Evolutionary conservation across 2,113 vertebrate genomes (phyloP).

Genomic region (Lepidiolamprologus cunningtoni): DNA sequence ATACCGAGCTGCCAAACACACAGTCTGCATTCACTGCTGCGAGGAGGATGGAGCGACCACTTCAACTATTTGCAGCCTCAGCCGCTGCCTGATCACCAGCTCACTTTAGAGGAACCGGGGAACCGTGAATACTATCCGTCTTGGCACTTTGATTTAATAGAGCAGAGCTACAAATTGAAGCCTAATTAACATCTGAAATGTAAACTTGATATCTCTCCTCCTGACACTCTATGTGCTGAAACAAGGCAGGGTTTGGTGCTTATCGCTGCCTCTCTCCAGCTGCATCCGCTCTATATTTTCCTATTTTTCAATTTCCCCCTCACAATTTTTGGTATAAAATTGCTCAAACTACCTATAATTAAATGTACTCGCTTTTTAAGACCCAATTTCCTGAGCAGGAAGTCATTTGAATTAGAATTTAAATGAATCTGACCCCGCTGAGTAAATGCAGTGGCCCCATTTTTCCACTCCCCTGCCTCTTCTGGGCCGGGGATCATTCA

Average conservation of each 20-base stretch:
- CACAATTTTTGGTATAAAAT: constrained; percentile 10
- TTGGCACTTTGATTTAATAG: constrained; percentile 35
- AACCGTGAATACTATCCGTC: constrained; percentile 18
- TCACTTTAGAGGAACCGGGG: not conserved
- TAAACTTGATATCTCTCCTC: constrained; percentile 14
- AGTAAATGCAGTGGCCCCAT: constrained; percentile 17
- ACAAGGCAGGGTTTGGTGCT: not conserved
- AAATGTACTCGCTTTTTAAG: constrained; percentile 39
- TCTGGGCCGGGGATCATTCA: constrained; percentile 12
- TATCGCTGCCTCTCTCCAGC: constrained; percentile 22
- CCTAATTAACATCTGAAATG: constrained; percentile 53
- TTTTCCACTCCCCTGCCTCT: constrained; percentile 12
- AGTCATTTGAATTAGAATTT: constrained; percentile 45
- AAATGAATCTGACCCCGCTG: constrained; percentile 42
- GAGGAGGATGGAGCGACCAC: not conserved
- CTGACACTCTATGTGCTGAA: not conserved
- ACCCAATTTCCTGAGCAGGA: constrained; percentile 48
- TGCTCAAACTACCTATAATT: constrained; percentile 42
- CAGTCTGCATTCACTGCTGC: constrained; percentile 8
- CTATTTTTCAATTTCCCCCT: not conserved
- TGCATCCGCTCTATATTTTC: constrained; percentile 18
- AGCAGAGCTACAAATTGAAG: constrained; percentile 23
- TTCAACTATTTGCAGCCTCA: constrained; percentile 2
- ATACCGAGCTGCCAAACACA: constrained; percentile 4
- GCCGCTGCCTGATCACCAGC: constrained; percentile 1